Evolutionary conservation across 2,797 vertebrate genomes (phyloP).

Genomic region (Phyllotis vaccarum): DNA sequence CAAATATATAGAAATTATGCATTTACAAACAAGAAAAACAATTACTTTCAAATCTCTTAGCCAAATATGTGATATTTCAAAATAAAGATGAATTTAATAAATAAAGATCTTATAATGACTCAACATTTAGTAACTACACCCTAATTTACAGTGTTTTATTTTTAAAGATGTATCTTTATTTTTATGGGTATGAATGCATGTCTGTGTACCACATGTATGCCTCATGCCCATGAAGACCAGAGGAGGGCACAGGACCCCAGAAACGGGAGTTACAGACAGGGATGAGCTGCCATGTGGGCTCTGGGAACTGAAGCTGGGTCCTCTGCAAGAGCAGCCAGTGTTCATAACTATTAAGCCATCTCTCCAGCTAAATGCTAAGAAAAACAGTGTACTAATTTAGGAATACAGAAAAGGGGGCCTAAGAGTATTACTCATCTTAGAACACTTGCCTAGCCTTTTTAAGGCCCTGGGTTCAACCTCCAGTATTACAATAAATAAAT

Average conservation of each 20-base stretch:
- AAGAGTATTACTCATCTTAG: not conserved
- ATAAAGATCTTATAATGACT: slow-evolving; percentile 44
- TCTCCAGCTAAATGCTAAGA: not conserved
- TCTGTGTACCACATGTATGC: not conserved
- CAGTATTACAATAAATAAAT: not conserved
- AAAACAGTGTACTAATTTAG: slow-evolving; percentile 1
- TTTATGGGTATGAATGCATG: not conserved
- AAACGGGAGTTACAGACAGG: not conserved
- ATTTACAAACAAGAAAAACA: slow-evolving; percentile 42
- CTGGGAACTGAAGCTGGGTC: not conserved
- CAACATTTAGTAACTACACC: slow-evolving; percentile 8
- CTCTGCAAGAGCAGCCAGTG: not conserved
- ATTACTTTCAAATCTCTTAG: slow-evolving; percentile 34
- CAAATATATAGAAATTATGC: slow-evolving; percentile 41
- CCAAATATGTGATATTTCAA: slow-evolving; percentile 42
- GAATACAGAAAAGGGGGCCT: not conserved
- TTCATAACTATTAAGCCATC: not conserved
- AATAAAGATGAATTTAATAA: slow-evolving; percentile 59
- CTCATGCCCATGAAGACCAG: not conserved
- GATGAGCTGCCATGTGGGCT: not conserved
- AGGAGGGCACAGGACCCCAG: not conserved
- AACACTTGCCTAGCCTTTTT: not conserved
- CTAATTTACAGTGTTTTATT: not conserved
- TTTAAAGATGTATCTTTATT: not conserved
- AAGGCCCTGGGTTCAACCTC: not conserved